These are phyloP conservation scores for Cinclus mexicanus DNA, from an alignment of 2,113 vertebrate genomes.

Conservation along the genomic window DNA sequence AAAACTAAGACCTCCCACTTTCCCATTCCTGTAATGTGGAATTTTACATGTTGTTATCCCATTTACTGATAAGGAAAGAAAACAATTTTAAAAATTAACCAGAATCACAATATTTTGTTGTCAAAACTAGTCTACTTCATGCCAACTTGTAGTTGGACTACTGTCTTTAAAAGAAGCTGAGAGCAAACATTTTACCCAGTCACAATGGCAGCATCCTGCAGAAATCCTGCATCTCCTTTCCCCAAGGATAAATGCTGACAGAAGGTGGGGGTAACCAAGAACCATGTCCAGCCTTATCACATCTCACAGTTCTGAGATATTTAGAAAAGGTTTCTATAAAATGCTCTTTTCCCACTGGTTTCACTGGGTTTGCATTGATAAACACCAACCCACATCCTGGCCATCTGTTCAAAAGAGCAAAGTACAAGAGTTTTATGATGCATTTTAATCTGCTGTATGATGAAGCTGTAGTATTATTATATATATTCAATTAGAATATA, in stretches of 20 bases:
- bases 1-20: neutral
- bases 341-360: neutral
- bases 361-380: neutral
- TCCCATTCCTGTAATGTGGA: neutral
- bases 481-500: neutral
- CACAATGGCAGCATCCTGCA: neutral
- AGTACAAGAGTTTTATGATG: accelerated
- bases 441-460: neutral
- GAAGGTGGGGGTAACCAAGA: neutral
- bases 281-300: neutral
- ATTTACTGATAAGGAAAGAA: neutral
- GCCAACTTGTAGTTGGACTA: neutral
- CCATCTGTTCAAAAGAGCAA: neutral
- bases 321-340: neutral
- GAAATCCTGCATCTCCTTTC: neutral
- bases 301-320: neutral
- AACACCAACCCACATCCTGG: neutral
- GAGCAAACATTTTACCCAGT: neutral
- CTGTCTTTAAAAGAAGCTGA: neutral
- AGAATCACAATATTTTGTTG: neutral
- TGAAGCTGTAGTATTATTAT: too few relatives aligned
- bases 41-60: neutral
- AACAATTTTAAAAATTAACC: neutral
- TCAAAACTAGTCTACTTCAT: neutral
- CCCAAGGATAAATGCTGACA: neutral